Evolutionary conservation across 2,797 vertebrate species (phyloP), one percentile per base, ranked within the genome.

Genomic region (Lutjanus campechanus): DNA sequence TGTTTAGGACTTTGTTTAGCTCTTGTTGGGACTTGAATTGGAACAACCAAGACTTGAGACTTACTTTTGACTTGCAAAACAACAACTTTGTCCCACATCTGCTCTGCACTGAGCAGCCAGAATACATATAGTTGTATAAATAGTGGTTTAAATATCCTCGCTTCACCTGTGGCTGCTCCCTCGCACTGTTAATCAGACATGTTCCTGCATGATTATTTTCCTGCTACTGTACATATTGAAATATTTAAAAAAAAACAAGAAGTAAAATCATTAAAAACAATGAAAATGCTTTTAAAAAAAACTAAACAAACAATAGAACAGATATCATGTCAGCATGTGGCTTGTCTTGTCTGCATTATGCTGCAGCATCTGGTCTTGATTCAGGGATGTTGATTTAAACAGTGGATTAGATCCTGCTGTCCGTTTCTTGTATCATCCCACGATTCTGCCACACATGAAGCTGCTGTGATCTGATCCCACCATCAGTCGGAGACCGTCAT

Each of bases 321-420:
- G 60, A 73, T 76, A 49, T 59, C 11, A 25, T 29, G 22, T 76
- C 60, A 20, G 8, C 43, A 8, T 22, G 20, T 63, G 44, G 43
- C 49, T 56, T 5, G 40, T 69, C 43, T 55, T 55, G 51, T 60
- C 7, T 11, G 41, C 19, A 29, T 17, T n/a, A 49, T 29, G 22
- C 60, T 54, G 51, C 47, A 44, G 41, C 69, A 61, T 79, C 50
- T 54, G 70, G 73, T 73, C 46, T 62, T 53, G 11, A 43, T 63
- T 61, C 29, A 84, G 47, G 12, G 65, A 60, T 68, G 69, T 56
- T 75, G 50, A 64, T 56, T 62, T 22, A 70, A 68, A 71, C 58
- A 46, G 9, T 51, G 46, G 40, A 59, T 73, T 43, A 68, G 22
- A 53, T 58, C 22, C 44, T 40, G 68, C 50, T 41, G 17, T 43